phyloP scores from a whole-genome alignment of 2,888 invertebrate species.

The Allacma fusca region DNA sequence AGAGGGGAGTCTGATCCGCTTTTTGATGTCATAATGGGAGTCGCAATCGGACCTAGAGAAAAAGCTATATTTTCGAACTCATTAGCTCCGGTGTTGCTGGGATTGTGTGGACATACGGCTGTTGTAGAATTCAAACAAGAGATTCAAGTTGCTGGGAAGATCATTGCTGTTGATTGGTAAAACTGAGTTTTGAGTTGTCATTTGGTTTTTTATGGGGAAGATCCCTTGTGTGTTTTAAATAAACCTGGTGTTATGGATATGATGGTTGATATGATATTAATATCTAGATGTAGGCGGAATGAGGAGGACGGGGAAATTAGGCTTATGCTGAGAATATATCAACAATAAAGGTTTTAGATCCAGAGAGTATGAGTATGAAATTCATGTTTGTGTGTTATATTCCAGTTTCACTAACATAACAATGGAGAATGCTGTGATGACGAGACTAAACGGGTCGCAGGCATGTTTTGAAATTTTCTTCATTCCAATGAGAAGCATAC shows the following conservation, averaged over 20 bases:
- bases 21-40: not conserved
- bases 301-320: too few relatives aligned
- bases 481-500: constrained; percentile 36
- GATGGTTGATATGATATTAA: too few relatives aligned
- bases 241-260: not conserved
- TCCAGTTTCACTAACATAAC: constrained; percentile 45
- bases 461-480: constrained; percentile 39
- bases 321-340: too few relatives aligned
- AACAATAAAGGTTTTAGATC: too few relatives aligned
- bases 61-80: constrained; percentile 40
- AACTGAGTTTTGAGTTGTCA: not conserved
- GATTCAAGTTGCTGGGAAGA: constrained; percentile 34
- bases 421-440: constrained; percentile 42
- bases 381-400: not conserved
- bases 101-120: constrained; percentile 31
- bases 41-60: constrained; percentile 32
- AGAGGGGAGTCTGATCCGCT: not conserved
- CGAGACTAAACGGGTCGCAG: constrained; percentile 27
- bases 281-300: too few relatives aligned
- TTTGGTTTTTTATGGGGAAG: too few relatives aligned
- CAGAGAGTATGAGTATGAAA: not conserved
- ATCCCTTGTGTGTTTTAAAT: not conserved
- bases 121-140: constrained; percentile 42
- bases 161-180: constrained; percentile 46
- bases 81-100: constrained; percentile 39